Conservation (phyloP, 2,113 vertebrate genomes). For the Cyprinodon variegatus region DNA sequence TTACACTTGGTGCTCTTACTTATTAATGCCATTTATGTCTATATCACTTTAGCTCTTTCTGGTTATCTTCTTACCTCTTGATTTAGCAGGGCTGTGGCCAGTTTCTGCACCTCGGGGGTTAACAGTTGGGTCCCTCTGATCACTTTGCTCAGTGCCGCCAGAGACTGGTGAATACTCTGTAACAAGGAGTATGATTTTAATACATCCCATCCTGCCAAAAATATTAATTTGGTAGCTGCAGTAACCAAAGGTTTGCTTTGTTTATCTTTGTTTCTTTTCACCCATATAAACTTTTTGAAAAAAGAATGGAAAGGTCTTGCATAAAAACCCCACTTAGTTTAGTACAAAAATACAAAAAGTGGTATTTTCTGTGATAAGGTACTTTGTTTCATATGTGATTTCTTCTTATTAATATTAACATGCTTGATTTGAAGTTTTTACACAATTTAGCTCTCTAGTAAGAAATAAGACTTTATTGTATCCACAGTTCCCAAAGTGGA, state of each 20-base stretch:
- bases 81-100: slow-evolving; percentile 91
- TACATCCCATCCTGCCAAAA: neutral
- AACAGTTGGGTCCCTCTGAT: slow-evolving; percentile 92
- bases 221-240: neutral
- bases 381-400: too few species aligned
- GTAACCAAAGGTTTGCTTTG: neutral
- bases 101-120: slow-evolving; percentile 88
- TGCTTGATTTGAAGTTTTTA: neutral
- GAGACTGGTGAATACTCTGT: slow-evolving; percentile 90
- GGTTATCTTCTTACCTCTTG: slow-evolving; percentile 86
- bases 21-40: neutral
- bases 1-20: neutral
- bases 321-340: neutral
- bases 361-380: too few species aligned
- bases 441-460: too few species aligned
- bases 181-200: slow-evolving; percentile 27
- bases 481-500: too few species aligned
- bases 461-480: too few species aligned
- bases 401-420: neutral
- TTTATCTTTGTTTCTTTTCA: neutral
- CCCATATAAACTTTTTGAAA: neutral
- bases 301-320: neutral
- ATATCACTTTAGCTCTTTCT: neutral
- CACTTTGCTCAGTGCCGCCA: slow-evolving; percentile 95
- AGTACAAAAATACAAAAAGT: neutral